Evolutionary conservation across 2,797 vertebrate species (phyloP).

Genomic region (Phataginus tetradactyla): DNA sequence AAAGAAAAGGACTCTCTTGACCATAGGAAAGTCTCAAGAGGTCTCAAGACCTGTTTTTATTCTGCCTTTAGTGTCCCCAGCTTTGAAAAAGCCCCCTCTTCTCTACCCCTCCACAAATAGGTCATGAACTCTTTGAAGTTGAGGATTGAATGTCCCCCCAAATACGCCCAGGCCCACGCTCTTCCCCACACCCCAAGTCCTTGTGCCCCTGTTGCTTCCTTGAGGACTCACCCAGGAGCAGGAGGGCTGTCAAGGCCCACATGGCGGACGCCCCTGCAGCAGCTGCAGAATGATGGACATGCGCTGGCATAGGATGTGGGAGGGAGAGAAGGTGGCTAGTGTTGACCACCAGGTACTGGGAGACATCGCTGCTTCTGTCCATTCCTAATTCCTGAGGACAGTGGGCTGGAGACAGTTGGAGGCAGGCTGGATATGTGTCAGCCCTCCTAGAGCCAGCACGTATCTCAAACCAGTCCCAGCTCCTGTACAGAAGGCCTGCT

Average conservation of each 20-base stretch:
- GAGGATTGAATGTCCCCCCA: not conserved
- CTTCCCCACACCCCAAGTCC: not conserved
- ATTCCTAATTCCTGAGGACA: not conserved
- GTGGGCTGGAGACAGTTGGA: not conserved
- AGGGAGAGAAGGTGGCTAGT: not conserved
- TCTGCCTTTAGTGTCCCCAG: not conserved
- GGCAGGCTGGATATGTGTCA: not conserved
- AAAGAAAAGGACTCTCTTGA: not conserved
- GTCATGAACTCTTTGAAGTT: not conserved
- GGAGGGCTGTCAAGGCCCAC: slow-evolving; percentile 55
- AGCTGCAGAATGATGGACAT: not conserved
- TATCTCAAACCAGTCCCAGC: not conserved
- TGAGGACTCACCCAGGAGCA: slow-evolving; percentile 74
- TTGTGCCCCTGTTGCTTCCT: accelerated
- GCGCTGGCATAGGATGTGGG: accelerated
- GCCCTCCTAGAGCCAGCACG: not conserved
- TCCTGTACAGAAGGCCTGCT: not conserved
- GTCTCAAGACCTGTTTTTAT: not conserved
- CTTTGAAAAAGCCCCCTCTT: not conserved
- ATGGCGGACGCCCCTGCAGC: not conserved
- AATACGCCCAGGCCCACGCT: not conserved
- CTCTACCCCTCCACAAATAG: not conserved
- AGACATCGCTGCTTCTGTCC: not conserved
- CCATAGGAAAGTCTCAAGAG: not conserved
- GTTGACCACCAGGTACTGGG: not conserved